phyloP scores from a whole-genome alignment of 2,888 invertebrate genomes.

The Dascillus cervinus region DNA sequence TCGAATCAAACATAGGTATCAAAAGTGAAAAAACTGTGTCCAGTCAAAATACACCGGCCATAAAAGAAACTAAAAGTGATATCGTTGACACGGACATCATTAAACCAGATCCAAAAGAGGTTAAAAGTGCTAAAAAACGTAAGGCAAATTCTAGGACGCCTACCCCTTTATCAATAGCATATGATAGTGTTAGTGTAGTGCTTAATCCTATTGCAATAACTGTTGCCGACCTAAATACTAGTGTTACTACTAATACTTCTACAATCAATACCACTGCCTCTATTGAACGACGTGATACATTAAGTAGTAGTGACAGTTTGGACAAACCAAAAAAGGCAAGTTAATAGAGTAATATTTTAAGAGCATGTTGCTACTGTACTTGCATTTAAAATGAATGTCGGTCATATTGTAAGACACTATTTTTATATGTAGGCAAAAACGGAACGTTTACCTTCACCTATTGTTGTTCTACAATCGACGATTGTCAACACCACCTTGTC shows the following conservation, averaged over 20 bases:
- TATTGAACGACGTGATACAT: constrained; percentile 17
- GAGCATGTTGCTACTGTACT: too few relatives aligned
- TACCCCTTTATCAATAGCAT: constrained; percentile 33
- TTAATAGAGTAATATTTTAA: too few relatives aligned
- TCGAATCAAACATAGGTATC: constrained; percentile 7
- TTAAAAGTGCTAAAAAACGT: constrained; percentile 37
- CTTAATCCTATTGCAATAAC: constrained; percentile 10
- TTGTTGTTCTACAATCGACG: constrained; percentile 8
- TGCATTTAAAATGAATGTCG: too few relatives aligned
- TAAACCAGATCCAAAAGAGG: constrained; percentile 24
- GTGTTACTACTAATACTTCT: constrained; percentile 23
- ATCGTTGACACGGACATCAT: constrained; percentile 10
- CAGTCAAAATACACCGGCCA: constrained; percentile 2
- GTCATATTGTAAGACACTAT: constrained; percentile 1
- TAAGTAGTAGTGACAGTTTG: constrained; percentile 10
- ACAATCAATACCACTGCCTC: constrained; percentile 11
- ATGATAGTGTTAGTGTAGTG: constrained; percentile 18
- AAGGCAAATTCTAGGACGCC: constrained; percentile 40
- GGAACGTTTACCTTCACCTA: constrained; percentile 10
- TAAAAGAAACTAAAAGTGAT: constrained; percentile 13
- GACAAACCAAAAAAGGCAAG: constrained; percentile 24
- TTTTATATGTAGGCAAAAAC: constrained; percentile 18
- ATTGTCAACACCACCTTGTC: constrained; percentile 10
- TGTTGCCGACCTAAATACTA: constrained; percentile 14
- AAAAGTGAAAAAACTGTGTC: constrained; percentile 13